Evolutionary conservation across 2,113 vertebrate genomes (phyloP).

Genomic region (Rostratula benghalensis): DNA sequence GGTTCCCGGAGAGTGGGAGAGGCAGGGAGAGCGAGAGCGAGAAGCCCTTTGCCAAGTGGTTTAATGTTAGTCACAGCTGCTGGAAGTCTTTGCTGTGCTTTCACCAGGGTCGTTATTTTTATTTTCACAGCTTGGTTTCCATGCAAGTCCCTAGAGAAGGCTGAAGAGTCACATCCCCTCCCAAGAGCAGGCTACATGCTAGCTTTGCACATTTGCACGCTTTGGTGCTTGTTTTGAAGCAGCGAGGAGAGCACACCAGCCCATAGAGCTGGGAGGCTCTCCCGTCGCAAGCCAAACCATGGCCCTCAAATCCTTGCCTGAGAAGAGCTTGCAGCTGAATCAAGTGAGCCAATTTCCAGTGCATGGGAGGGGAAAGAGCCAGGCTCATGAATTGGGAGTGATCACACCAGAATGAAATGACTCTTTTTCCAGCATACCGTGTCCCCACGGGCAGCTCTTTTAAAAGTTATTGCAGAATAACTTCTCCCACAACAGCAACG

Average conservation of each 20-base stretch:
- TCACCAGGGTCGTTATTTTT: neutral
- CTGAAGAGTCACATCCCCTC: neutral
- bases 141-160: neutral
- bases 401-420: neutral
- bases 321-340: neutral
- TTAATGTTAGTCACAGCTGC: neutral
- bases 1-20: neutral
- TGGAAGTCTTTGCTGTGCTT: constrained; percentile 11
- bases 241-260: neutral
- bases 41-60: neutral
- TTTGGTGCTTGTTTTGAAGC: neutral
- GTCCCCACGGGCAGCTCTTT: neutral
- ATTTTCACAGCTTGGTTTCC: neutral
- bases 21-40: neutral
- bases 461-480: constrained; percentile 5
- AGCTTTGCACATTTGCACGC: neutral
- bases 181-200: fast-evolving
- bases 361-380: neutral
- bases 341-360: neutral
- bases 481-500: neutral
- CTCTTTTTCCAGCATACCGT: neutral
- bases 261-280: neutral
- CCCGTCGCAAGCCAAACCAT: fast-evolving
- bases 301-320: neutral
- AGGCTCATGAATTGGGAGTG: neutral